Evolutionary conservation across 2,113 vertebrate species (phyloP).

Genomic region (Laticauda colubrina): DNA sequence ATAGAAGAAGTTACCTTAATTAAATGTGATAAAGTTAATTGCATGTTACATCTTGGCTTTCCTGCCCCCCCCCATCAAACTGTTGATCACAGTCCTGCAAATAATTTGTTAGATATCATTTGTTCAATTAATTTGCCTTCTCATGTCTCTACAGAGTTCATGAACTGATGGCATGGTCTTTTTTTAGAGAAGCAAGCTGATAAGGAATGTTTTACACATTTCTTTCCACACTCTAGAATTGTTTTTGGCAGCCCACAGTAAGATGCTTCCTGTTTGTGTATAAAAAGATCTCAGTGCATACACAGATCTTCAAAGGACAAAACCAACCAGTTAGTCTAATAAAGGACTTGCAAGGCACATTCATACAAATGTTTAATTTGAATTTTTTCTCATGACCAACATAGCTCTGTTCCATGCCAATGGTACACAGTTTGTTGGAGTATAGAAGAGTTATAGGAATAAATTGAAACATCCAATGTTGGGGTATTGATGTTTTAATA

Average conservation of each 20-base stretch:
- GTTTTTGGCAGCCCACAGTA: not conserved
- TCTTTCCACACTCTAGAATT: not conserved
- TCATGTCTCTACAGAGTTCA: conserved; percentile 25
- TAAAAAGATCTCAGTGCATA: not conserved
- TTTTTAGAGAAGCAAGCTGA: not conserved
- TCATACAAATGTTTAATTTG: not conserved
- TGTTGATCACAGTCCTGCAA: conserved; percentile 49
- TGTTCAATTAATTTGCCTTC: conserved; percentile 40
- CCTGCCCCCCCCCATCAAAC: not conserved
- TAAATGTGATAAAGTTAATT: conserved; percentile 25
- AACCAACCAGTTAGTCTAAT: not conserved
- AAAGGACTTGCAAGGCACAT: not conserved
- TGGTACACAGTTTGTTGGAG: not conserved
- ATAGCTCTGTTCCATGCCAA: not conserved
- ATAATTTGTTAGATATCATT: conserved; percentile 51
- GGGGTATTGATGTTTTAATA: not conserved
- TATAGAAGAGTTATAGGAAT: not conserved
- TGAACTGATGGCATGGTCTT: not conserved
- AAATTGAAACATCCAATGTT: not conserved
- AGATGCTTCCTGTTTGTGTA: not conserved
- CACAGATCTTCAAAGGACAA: not conserved
- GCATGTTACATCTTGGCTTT: conserved; percentile 13
- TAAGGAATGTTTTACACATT: conserved; percentile 6
- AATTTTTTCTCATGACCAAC: not conserved
- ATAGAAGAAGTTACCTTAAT: conserved; percentile 14